These are phyloP conservation scores for Drosophila putrida DNA, from an alignment of 2,888 invertebrate species.

Conservation along the genomic window DNA sequence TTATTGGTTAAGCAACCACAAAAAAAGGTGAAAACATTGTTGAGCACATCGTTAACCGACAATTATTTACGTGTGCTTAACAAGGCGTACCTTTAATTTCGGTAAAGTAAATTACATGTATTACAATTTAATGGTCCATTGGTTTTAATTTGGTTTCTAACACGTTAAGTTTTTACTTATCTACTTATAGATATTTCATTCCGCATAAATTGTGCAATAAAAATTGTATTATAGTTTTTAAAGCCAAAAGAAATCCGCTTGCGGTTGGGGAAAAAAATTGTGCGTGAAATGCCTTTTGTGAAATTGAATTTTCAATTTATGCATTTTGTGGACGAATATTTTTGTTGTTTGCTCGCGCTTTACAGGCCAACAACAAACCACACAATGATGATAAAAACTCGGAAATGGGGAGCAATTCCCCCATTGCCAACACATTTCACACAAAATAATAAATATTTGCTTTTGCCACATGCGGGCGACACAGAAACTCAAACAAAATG, in stretches of 20 bases:
- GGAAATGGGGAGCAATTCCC: constrained; percentile 26
- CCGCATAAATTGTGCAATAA: constrained; percentile 13
- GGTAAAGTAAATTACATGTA: constrained; percentile 16
- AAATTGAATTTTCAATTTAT: constrained; percentile 68
- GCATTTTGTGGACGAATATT: constrained; percentile 44
- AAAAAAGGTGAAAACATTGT: constrained; percentile 5
- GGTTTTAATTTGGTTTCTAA: constrained; percentile 17
- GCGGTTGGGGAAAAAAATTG: constrained; percentile 13
- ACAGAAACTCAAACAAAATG: constrained; percentile 45
- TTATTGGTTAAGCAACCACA: constrained; percentile 24
- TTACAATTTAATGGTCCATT: constrained; percentile 8
- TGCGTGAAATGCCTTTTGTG: constrained; percentile 36
- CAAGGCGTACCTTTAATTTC: constrained; percentile 39
- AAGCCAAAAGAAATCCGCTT: neutral
- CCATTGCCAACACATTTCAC: constrained; percentile 58
- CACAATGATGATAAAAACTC: constrained; percentile 25
- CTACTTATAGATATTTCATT: constrained; percentile 1
- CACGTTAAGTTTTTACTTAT: constrained; percentile 4
- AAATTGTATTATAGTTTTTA: constrained; percentile 20
- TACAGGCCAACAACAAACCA: constrained; percentile 17
- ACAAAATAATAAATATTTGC: constrained; percentile 76
- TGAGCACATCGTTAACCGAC: constrained; percentile 2
- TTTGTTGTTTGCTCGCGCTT: constrained; percentile 22
- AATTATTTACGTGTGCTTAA: constrained; percentile 26
- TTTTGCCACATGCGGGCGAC: constrained; percentile 69